These are phyloP conservation scores for Adelges cooleyi DNA, from an alignment of 1,140 invertebrate species.

Conservation along the genomic window DNA sequence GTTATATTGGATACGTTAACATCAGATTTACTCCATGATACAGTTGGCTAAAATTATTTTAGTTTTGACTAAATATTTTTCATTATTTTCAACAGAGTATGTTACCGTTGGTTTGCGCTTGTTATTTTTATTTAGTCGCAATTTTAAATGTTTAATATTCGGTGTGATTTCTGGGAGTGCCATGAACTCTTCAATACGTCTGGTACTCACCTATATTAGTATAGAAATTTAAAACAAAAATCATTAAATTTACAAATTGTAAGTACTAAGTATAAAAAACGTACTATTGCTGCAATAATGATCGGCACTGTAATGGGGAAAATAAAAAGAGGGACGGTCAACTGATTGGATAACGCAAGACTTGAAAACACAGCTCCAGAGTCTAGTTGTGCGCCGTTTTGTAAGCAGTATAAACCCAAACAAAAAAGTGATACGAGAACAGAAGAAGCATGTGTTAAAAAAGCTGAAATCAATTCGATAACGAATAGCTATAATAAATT, in stretches of 20 bases:
- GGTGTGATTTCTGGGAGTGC: slow-evolving; percentile 46
- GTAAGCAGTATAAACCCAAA: slow-evolving; percentile 50
- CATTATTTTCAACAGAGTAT: no score
- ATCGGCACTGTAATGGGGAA: slow-evolving; percentile 67
- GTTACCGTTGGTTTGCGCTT: slow-evolving; percentile 6
- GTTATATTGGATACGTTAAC: neutral
- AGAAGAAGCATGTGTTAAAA: slow-evolving; percentile 60
- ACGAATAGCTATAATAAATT: no score
- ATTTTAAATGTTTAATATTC: neutral
- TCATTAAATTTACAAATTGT: no score
- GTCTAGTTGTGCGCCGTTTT: slow-evolving; percentile 47
- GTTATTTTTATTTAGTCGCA: neutral
- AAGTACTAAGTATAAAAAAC: slow-evolving; percentile 33
- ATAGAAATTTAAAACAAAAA: no score
- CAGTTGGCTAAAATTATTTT: neutral
- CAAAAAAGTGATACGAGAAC: slow-evolving; percentile 60
- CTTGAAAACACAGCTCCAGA: slow-evolving; percentile 61
- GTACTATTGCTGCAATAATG: slow-evolving; percentile 60
- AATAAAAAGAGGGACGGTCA: slow-evolving; percentile 65
- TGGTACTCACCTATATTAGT: slow-evolving; percentile 48
- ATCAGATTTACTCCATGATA: slow-evolving; percentile 15
- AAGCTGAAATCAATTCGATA: slow-evolving; percentile 50
- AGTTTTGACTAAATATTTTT: neutral
- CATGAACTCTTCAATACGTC: slow-evolving; percentile 54
- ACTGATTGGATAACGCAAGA: slow-evolving; percentile 65